Evolutionary conservation across 2,113 vertebrate species (phyloP), one percentile per base, ranked within the genome.

Genomic region (Leiothrix lutea): DNA sequence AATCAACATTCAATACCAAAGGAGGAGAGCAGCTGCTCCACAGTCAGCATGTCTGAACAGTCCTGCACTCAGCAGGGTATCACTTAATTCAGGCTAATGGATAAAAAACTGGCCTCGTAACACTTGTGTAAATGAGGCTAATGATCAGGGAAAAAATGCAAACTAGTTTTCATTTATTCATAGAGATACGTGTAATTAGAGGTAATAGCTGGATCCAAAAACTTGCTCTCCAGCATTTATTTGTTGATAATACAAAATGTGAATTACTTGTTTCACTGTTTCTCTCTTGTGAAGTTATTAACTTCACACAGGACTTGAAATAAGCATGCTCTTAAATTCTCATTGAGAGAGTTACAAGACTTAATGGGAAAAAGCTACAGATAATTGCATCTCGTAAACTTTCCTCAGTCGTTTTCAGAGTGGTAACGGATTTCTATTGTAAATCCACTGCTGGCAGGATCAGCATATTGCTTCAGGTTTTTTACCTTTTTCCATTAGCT

Each of bases 21-120:
- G 70, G 80, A 88, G 85, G 80, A 89, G 72, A 93, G 91, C 97
- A 97, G 97, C 96, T 97, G 96, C 81, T 94, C 75, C 3, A 20
- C 65, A 90, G 96, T 83, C 96, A 92, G 89, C 83, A 82, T 60
- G 92, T 92, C 88, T 95, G 94, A 88, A 48, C 93, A 94, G 54
- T 84, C 87, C 92, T 82, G 80, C 4, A 6, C 96, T 67, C 95
- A 84, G 95, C 88, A 94, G 95, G 91, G 22, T 73, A 89, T 90
- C 36, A 3, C 78, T 60, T 95, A 87, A 89, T 94, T 96, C 47
- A 8, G 3, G 1, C 56, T 96, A 85, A 45, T 58, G 79, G 94
- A 53, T 92, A 73, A 78, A 78, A 74, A 72, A 44, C 81, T 95
- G 42, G 57, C 70, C 91, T 94, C 80, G 6, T 65, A 96, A 94